Conservation (phyloP, 2,888 invertebrate genomes). For the Andrena minutula region DNA sequence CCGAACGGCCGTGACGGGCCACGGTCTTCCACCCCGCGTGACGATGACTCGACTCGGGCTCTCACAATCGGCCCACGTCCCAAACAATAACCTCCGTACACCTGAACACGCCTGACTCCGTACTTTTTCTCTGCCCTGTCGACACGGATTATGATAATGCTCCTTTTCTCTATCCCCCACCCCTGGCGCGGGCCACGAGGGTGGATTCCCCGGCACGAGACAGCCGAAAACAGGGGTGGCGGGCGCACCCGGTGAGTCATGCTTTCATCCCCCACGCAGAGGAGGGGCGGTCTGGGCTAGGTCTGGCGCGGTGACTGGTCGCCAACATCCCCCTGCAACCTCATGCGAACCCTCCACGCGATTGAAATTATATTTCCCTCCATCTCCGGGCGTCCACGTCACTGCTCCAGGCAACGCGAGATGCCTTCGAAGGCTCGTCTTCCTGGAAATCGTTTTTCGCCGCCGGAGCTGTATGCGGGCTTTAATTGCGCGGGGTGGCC, state of each 20-base stretch:
- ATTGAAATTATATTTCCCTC: slow-evolving; percentile 79
- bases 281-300: slow-evolving; percentile 59
- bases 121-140: slow-evolving; percentile 61
- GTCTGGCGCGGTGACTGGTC: slow-evolving; percentile 63
- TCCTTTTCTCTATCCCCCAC: slow-evolving; percentile 47
- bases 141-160: slow-evolving; percentile 80
- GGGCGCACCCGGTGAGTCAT: slow-evolving; percentile 78
- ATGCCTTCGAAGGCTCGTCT: slow-evolving; percentile 18
- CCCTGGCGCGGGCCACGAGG: slow-evolving; percentile 53
- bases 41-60: slow-evolving; percentile 38
- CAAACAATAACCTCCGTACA: slow-evolving; percentile 52
- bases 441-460: slow-evolving; percentile 43
- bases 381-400: slow-evolving; percentile 48
- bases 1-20: slow-evolving; percentile 51
- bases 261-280: slow-evolving; percentile 78
- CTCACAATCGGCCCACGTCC: slow-evolving; percentile 24
- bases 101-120: slow-evolving; percentile 63
- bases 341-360: slow-evolving; percentile 54
- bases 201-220: slow-evolving; percentile 74
- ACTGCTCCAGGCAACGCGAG: slow-evolving; percentile 6
- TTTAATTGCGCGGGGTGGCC: slow-evolving; percentile 7
- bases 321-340: slow-evolving; percentile 63
- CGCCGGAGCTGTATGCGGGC: slow-evolving; percentile 10
- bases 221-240: slow-evolving; percentile 72
- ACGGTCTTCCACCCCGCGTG: slow-evolving; percentile 15